Evolutionary conservation across 2,797 vertebrate genomes (phyloP), one percentile per base, ranked within the genome.

Genomic region (Remorina albescens): DNA sequence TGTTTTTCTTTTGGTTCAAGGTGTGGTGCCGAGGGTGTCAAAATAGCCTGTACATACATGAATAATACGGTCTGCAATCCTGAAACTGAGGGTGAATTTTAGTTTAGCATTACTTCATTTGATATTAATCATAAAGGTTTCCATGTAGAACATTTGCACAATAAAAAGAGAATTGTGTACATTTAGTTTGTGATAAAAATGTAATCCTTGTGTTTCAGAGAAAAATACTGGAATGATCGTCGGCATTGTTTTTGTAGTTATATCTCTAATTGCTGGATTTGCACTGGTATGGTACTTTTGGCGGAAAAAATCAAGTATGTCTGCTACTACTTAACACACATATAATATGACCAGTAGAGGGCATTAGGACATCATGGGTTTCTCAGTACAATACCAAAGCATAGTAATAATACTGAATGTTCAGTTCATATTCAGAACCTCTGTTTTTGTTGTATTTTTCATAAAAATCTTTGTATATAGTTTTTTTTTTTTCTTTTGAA

Each of bases 51-150:
- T 51, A 78, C 39, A 3, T 0, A 0, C 28, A 75, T 26, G 9
- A 88, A 0, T 13, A 6, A 95, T 74, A 83, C 91, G 16, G 64
- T 93, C 71, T 94, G 94, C 81, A 54, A 71, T 3, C 71, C 19
- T 0, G 2, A 32, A 68, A 8, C 0, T 8, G 0, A 47, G 56
- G 61, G 91, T 91, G 70, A 13, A 57, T 2, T 60, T 39, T 12
- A 4, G 11, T 42, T 36, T 4, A 47, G 3, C 2, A 25, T 67
- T 12, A 18, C 19, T 72, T 16, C 6, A 66, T 55, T 16, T 25
- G 5, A 18, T 50, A 46, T 8, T 1, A 41, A 50, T 44, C 8
- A 44, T 4, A 1, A 54, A 36, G 2, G 8, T 12, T 55, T 32
- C 47, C 19, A 9, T 42, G 30, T 10, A 18, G 2, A 30, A 12